Conservation (phyloP, 2,113 vertebrate genomes). For the Scalopus aquaticus region DNA sequence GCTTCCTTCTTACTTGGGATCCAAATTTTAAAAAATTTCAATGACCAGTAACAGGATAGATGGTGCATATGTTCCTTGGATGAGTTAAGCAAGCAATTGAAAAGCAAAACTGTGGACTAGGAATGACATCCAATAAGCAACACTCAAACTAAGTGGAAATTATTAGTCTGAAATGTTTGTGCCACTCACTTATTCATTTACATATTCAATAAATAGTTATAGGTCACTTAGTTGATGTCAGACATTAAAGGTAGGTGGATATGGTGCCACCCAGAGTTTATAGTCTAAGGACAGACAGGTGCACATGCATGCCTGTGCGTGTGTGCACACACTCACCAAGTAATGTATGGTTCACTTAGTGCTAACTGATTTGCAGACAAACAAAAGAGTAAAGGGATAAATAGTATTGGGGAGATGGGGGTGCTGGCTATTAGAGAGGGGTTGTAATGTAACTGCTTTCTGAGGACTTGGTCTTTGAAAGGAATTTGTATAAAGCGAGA, state of each 20-base stretch:
- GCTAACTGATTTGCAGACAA: not conserved
- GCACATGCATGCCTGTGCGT: rapidly evolving
- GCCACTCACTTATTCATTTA: not conserved
- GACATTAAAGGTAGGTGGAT: not conserved
- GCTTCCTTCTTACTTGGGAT: not conserved
- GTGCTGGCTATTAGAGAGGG: not conserved
- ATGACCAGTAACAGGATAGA: not conserved
- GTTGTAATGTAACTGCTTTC: not conserved
- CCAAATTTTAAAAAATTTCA: not conserved
- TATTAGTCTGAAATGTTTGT: not conserved
- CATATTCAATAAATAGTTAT: not conserved
- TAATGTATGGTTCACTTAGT: not conserved
- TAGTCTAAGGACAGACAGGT: not conserved
- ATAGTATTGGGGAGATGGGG: not conserved
- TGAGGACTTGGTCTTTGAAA: not conserved
- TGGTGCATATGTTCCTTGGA: not conserved
- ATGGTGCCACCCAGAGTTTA: not conserved
- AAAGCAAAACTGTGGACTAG: not conserved
- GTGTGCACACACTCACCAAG: not conserved
- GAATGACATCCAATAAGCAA: not conserved
- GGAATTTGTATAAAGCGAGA: not conserved
- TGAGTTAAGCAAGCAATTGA: not conserved
- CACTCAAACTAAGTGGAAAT: not conserved
- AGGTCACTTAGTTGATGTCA: not conserved
- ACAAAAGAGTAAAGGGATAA: not conserved